A percentile compares a stretch with the other conserved stretches of the same genome.
Evolutionary conservation across 1,140 invertebrate species (phyloP).

Genomic region (Drosophila obscura): DNA sequence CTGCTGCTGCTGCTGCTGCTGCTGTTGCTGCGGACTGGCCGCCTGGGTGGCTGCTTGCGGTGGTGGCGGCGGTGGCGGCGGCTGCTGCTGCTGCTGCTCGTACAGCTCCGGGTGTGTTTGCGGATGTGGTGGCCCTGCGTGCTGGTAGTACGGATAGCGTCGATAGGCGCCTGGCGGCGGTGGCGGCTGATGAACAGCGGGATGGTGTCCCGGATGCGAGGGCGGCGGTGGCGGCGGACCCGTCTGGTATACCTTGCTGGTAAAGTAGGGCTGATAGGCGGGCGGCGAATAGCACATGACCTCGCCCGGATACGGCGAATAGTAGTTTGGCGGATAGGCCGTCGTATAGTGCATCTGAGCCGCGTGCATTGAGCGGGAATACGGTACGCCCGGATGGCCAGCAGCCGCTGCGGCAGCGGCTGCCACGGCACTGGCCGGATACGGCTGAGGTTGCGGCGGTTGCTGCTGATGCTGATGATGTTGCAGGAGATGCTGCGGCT

Average conservation of each 20-base stretch:
- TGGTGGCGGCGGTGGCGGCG: conserved; percentile 15
- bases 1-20: conserved; percentile 25
- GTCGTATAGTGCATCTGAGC: conserved; percentile 83
- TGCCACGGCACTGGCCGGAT: conserved; percentile 84
- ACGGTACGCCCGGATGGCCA: conserved; percentile 84
- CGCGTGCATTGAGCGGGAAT: conserved; percentile 78
- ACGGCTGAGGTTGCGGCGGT: conserved; percentile 83
- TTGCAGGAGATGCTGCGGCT: conserved; percentile 21
- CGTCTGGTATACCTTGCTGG: conserved; percentile 82
- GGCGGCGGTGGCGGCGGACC: conserved; percentile 78
- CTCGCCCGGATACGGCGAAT: conserved; percentile 81
- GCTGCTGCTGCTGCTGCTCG: conserved; percentile 57
- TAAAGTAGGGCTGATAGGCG: conserved; percentile 84
- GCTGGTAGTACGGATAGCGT: conserved; percentile 68
- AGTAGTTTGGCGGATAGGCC: conserved; percentile 85
- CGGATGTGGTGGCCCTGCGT: conserved; percentile 65
- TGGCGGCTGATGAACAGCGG: conserved; percentile 77
- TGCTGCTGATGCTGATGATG: conserved; percentile 66
- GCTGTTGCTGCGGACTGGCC: conserved; percentile 18
- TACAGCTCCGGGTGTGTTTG: conserved; percentile 42
- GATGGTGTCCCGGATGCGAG: conserved; percentile 59
- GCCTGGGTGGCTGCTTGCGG: conserved; percentile 14
- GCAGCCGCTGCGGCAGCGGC: conserved; percentile 79
- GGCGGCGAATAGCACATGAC: conserved; percentile 87
- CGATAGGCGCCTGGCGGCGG: conserved; percentile 72